Percentiles rank a stretch among this genome's conserved stretches.
Conservation (phyloP, 2,113 vertebrate genomes). For the Percina caprodes region DNA sequence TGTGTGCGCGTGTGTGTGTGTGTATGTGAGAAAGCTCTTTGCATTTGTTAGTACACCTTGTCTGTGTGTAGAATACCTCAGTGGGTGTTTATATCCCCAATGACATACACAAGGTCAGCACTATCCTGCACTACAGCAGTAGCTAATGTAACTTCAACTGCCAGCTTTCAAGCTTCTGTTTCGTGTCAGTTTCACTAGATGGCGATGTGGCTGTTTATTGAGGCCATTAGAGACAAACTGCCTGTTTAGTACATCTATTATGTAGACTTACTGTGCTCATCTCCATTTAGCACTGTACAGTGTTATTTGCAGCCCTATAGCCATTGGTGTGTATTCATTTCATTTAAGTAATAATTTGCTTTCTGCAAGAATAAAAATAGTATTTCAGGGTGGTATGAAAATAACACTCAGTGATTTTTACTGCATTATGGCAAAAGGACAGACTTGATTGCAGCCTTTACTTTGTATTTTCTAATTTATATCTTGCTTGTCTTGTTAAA, state of each 20-base stretch:
- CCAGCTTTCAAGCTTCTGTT: slow-evolving; percentile 22
- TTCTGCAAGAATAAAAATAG: slow-evolving; percentile 1
- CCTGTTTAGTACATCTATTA: slow-evolving; percentile 52
- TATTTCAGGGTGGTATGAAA: slow-evolving; percentile 3
- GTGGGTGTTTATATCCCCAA: slow-evolving; percentile 56
- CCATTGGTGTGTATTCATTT: slow-evolving; percentile 37
- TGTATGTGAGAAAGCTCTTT: slow-evolving; percentile 20
- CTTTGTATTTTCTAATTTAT: background rate
- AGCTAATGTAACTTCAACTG: slow-evolving; percentile 41
- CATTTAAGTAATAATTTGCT: slow-evolving; percentile 38
- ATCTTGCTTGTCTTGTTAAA: background rate
- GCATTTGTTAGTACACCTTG: slow-evolving; percentile 45
- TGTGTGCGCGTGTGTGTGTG: slow-evolving; percentile 17
- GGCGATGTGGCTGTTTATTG: slow-evolving; percentile 63
- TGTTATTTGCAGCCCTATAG: slow-evolving; percentile 44
- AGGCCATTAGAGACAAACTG: slow-evolving; percentile 24
- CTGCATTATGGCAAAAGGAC: slow-evolving; percentile 30
- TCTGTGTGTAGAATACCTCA: slow-evolving; percentile 52
- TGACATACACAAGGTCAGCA: slow-evolving; percentile 74
- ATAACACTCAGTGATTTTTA: slow-evolving; percentile 1
- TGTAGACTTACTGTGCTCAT: slow-evolving; percentile 48
- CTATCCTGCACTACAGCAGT: slow-evolving; percentile 45
- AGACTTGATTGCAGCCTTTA: slow-evolving; percentile 20
- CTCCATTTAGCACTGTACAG: slow-evolving; percentile 44
- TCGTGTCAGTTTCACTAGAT: slow-evolving; percentile 63